These are phyloP conservation scores for Zele albiditarsus DNA, from an alignment of 2,888 invertebrate genomes.

Conservation along the genomic window DNA sequence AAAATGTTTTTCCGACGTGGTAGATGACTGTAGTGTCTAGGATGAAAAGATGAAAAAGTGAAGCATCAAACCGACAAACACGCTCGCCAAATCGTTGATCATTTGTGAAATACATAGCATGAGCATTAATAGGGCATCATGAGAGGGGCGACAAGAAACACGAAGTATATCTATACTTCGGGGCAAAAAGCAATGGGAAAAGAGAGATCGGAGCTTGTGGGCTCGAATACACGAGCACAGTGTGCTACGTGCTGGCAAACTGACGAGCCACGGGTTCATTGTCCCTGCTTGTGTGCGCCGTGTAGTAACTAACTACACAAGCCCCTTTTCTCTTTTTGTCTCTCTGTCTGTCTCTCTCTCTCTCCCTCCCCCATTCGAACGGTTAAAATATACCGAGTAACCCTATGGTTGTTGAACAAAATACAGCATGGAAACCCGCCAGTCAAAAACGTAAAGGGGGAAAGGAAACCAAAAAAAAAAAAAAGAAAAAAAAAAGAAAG, in stretches of 20 bases:
- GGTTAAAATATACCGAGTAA: not conserved
- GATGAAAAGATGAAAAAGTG: not conserved
- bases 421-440: slow-evolving; percentile 13
- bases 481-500: not conserved
- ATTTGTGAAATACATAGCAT: not conserved
- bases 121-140: slow-evolving; percentile 17
- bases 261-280: slow-evolving; percentile 71
- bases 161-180: slow-evolving; percentile 7
- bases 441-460: slow-evolving; percentile 38
- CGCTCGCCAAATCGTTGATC: slow-evolving; percentile 24
- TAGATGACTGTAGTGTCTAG: not conserved
- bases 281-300: slow-evolving; percentile 58
- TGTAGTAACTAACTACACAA: slow-evolving; percentile 11
- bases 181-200: not conserved
- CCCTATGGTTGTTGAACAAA: not conserved
- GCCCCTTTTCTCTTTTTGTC: slow-evolving; percentile 13
- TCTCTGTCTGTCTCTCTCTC: too few relatives aligned
- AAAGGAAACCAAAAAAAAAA: slow-evolving; percentile 11
- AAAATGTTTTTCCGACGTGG: not conserved
- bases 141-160: not conserved
- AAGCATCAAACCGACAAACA: not conserved
- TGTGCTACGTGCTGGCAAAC: slow-evolving; percentile 61
- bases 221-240: slow-evolving; percentile 40
- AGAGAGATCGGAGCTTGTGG: slow-evolving; percentile 46
- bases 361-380: not conserved